Conservation (phyloP, 2,113 vertebrate species). For the Aramus guarauna region DNA sequence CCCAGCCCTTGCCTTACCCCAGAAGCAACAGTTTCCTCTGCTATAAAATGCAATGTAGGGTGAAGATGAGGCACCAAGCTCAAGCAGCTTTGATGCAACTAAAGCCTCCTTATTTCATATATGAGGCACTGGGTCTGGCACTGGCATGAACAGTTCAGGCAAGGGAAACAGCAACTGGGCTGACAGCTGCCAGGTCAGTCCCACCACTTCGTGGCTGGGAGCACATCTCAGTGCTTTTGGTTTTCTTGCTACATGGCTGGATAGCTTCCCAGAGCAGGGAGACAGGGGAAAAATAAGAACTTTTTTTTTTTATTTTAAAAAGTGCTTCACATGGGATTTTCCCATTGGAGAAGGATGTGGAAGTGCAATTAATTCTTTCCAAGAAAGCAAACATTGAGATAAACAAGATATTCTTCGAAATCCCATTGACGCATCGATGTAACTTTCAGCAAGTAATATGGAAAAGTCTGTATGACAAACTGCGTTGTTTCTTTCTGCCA, state of each 20-base stretch:
- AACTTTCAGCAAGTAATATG: not conserved
- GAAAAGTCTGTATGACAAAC: not conserved
- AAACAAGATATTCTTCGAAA: not conserved
- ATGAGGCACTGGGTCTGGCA: not conserved
- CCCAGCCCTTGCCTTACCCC: not conserved
- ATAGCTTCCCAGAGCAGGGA: not conserved
- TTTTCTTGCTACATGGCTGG: not conserved
- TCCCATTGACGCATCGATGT: not conserved
- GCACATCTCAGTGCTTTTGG: not conserved
- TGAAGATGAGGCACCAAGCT: not conserved
- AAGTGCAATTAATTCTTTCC: not conserved
- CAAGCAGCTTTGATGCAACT: not conserved
- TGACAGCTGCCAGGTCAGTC: not conserved
- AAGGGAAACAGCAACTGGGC: not conserved
- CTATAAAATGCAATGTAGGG: not conserved
- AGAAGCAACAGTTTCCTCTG: not conserved
- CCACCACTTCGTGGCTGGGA: not conserved
- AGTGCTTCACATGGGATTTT: not conserved
- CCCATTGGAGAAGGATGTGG: not conserved
- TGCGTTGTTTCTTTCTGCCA: not conserved
- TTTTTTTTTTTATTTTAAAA: no score
- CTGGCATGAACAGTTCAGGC: not conserved
- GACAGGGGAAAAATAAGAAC: accelerated
- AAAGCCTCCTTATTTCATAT: not conserved
- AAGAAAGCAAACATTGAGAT: not conserved